These are phyloP conservation scores for Crambe crambe DNA, from an alignment of 37 sponge, comb jelly and placozoan species.

Conservation along the genomic window DNA sequence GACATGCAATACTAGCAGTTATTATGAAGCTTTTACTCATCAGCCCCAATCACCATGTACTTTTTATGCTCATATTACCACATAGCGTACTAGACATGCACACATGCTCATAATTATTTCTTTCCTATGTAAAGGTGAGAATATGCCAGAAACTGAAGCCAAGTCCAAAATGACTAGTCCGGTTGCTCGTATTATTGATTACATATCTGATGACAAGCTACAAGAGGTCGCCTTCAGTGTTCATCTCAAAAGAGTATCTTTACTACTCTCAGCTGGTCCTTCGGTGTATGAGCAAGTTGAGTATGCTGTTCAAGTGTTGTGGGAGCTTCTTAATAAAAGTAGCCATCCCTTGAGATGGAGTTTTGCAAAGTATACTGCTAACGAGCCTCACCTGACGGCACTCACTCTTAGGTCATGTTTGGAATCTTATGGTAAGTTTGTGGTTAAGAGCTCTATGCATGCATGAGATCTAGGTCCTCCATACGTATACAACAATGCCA, in stretches of 20 bases:
- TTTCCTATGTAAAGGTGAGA: too few relatives aligned
- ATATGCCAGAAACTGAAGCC: too few relatives aligned
- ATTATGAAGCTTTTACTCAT: too few relatives aligned
- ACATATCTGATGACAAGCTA: background rate
- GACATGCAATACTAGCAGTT: too few relatives aligned
- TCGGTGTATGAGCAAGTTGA: background rate
- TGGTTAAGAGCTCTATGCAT: background rate
- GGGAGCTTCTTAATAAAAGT: slow-evolving; percentile 4
- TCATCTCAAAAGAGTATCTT: background rate
- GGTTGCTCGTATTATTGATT: background rate
- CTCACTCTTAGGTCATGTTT: background rate
- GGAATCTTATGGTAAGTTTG: background rate
- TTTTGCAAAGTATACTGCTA: background rate
- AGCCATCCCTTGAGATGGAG: background rate
- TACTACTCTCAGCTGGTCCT: background rate
- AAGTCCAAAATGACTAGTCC: too few relatives aligned
- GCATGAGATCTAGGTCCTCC: background rate
- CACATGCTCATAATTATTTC: too few relatives aligned
- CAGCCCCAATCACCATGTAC: too few relatives aligned
- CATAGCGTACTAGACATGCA: too few relatives aligned
- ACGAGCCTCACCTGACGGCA: background rate
- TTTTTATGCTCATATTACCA: too few relatives aligned
- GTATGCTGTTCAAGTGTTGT: slow-evolving; percentile 10
- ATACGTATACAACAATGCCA: too few relatives aligned
- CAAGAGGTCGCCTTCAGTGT: slow-evolving; percentile 5